Percentiles rank a stretch among this genome's conserved stretches.
Conservation (phyloP, 2,797 vertebrate genomes). For the Valencia hispanica region DNA sequence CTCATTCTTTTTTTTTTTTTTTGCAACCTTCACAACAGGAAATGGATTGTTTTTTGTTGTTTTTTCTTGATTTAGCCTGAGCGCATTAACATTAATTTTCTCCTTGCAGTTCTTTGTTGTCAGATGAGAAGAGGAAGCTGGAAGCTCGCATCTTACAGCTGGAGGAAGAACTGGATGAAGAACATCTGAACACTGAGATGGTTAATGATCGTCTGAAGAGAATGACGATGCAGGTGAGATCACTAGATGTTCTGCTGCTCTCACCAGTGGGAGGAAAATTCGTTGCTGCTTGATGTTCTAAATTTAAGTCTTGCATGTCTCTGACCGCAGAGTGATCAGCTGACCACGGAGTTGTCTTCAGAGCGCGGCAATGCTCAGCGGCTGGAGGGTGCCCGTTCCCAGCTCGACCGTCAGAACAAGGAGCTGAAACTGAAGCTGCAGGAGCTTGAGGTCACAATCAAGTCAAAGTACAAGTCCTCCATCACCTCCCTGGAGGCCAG, state of each 20-base stretch:
- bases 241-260: background rate
- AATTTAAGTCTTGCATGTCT: conserved; percentile 11
- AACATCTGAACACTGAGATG: conserved; percentile 90
- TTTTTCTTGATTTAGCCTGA: too few species aligned
- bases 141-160: conserved; percentile 91
- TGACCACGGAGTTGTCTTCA: conserved; percentile 86
- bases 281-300: too few species aligned
- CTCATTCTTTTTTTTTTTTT: background rate
- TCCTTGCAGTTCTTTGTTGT: conserved; percentile 82
- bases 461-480: conserved; percentile 91
- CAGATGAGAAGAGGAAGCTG: conserved; percentile 92
- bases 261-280: background rate
- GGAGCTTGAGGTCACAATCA: conserved; percentile 89
- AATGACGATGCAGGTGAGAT: conserved; percentile 86
- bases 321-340: conserved; percentile 85
- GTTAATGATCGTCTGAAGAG: conserved; percentile 92
- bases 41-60: too few species aligned
- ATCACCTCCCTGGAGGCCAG: conserved; percentile 89
- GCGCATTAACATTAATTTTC: background rate
- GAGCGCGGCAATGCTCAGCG: conserved; percentile 90
- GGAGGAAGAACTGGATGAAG: conserved; percentile 96
- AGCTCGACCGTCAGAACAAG: conserved; percentile 95
- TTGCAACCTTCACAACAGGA: background rate
- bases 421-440: conserved; percentile 93
- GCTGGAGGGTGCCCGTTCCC: conserved; percentile 89